Evolutionary conservation across 37 sponge, comb jelly and placozoan genomes (phyloP).

Genomic region (Hexactinellida sp.): DNA sequence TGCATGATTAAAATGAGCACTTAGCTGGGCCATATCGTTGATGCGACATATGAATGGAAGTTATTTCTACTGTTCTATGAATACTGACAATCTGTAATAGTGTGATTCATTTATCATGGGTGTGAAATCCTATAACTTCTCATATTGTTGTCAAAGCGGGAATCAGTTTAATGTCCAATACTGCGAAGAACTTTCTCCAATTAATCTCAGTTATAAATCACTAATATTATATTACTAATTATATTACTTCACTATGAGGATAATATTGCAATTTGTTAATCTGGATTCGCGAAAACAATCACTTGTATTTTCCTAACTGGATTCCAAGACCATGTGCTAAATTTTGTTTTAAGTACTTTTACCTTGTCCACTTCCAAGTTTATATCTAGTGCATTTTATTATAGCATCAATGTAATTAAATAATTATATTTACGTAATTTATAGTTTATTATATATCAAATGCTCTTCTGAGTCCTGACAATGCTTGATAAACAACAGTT

Average conservation of each 20-base stretch:
- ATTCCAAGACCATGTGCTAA: too few relatives aligned
- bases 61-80: background rate
- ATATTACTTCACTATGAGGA: background rate
- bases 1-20: background rate
- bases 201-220: too few relatives aligned
- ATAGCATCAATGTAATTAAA: too few relatives aligned
- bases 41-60: background rate
- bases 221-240: too few relatives aligned
- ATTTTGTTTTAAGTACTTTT: too few relatives aligned
- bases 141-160: background rate
- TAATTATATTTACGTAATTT: too few relatives aligned
- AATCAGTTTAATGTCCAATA: background rate
- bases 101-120: background rate
- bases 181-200: background rate
- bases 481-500: too few relatives aligned
- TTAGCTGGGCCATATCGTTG: background rate
- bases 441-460: too few relatives aligned
- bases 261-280: background rate
- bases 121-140: background rate
- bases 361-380: too few relatives aligned
- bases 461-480: too few relatives aligned
- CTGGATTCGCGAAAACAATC: background rate
- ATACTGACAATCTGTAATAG: background rate
- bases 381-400: too few relatives aligned
- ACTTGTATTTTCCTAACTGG: too few relatives aligned